Conservation (phyloP, 2,888 invertebrate genomes). For the Drosophila lacicola region DNA sequence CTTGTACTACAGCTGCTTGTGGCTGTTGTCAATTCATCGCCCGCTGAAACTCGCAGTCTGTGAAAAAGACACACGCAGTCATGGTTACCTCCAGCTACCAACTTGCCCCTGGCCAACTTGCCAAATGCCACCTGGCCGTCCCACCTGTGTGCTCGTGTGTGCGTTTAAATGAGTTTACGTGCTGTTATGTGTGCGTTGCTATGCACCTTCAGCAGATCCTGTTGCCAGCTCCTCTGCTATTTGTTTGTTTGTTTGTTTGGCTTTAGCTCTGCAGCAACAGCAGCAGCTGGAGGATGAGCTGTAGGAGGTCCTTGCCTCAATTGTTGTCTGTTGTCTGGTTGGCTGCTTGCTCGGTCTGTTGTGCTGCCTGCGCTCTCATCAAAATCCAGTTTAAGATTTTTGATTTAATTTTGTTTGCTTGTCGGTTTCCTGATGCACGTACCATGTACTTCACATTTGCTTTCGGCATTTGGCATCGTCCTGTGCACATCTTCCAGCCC, state of each 20-base stretch:
- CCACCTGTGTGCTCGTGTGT: constrained; percentile 32
- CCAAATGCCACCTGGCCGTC: constrained; percentile 11
- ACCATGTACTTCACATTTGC: constrained; percentile 28
- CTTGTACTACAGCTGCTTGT: constrained; percentile 4
- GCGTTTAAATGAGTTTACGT: constrained; percentile 60
- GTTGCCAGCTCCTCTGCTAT: constrained; percentile 31
- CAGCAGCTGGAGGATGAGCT: constrained; percentile 2
- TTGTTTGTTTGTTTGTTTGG: constrained; percentile 70
- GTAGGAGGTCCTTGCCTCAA: constrained; percentile 26
- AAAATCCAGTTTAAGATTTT: constrained; percentile 76
- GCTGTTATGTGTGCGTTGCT: constrained; percentile 45
- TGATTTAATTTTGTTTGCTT: constrained; percentile 73
- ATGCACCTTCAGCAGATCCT: constrained; percentile 38
- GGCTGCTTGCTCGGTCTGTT: constrained; percentile 25
- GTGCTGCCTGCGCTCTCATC: constrained; percentile 47
- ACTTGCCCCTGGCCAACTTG: constrained; percentile 10
- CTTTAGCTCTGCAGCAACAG: constrained; percentile 37
- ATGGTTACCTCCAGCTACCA: constrained; percentile 39
- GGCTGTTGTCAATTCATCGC: constrained; percentile 47
- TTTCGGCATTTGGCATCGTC: constrained; percentile 24
- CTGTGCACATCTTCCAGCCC: constrained; percentile 10
- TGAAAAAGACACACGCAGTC: constrained; percentile 51
- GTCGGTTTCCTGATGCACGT: constrained; percentile 52
- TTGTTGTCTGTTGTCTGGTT: constrained; percentile 52
- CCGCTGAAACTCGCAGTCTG: constrained; percentile 39